These are phyloP conservation scores for Oreochromis tanganicae DNA, from an alignment of 2,113 vertebrate genomes.

Conservation along the genomic window DNA sequence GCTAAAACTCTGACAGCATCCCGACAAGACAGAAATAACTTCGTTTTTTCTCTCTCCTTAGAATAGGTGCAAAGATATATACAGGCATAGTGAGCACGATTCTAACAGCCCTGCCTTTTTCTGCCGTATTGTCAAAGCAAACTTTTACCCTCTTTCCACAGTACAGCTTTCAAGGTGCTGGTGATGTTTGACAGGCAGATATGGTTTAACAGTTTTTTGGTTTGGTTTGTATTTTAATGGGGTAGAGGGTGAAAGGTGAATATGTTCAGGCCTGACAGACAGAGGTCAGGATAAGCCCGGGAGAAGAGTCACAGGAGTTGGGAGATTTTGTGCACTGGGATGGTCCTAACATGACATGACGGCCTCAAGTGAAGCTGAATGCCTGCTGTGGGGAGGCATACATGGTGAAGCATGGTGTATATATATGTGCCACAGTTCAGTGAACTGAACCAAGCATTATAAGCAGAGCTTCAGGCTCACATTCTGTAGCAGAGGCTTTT, in stretches of 20 bases:
- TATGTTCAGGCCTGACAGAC: conserved; percentile 32
- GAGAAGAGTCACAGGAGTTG: neutral
- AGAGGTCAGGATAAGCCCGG: conserved; percentile 18
- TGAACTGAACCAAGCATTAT: conserved; percentile 19
- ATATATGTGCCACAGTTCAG: conserved; percentile 1
- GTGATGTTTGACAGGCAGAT: neutral
- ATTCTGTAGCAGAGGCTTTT: neutral
- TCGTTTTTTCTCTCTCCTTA: neutral
- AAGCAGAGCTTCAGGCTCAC: conserved; percentile 6
- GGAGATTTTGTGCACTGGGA: neutral
- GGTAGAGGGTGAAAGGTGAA: neutral
- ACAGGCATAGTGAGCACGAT: neutral
- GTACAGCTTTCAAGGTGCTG: neutral
- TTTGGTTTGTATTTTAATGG: neutral
- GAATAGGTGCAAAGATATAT: conserved; percentile 37
- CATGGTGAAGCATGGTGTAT: neutral
- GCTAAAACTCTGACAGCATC: conserved; percentile 16
- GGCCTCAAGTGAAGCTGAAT: neutral
- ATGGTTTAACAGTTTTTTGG: neutral
- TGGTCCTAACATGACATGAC: neutral
- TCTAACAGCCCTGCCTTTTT: neutral
- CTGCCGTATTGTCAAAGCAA: neutral
- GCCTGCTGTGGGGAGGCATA: neutral
- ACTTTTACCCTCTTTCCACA: neutral
- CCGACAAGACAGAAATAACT: conserved; percentile 37